Conservation (phyloP, 2,888 invertebrate genomes). For the Drosophila cognata region DNA sequence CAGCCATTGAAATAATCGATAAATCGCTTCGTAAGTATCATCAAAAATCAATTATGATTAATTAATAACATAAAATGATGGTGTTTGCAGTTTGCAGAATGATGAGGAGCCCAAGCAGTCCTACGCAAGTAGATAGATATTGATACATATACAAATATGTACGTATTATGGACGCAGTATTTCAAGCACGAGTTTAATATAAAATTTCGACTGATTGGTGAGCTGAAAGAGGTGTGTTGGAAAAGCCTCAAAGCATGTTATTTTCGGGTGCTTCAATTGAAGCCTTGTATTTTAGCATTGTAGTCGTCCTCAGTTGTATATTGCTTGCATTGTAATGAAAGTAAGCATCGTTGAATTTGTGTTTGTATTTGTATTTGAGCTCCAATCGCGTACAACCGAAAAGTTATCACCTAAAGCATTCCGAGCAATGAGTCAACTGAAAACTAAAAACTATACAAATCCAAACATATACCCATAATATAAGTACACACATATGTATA, state of each 20-base stretch:
- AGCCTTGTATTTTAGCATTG: slow-evolving; percentile 47
- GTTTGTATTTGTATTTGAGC: slow-evolving; percentile 52
- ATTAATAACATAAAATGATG: slow-evolving; percentile 10
- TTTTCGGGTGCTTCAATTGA: slow-evolving; percentile 41
- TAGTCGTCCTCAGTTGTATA: slow-evolving; percentile 47
- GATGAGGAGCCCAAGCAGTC: slow-evolving; percentile 58
- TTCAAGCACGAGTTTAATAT: slow-evolving; percentile 41
- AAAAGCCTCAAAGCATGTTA: slow-evolving; percentile 28
- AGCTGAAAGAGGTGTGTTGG: slow-evolving; percentile 37
- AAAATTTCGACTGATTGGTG: slow-evolving; percentile 48
- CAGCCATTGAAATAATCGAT: slow-evolving; percentile 57
- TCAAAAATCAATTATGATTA: slow-evolving; percentile 25
- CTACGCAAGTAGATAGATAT: slow-evolving; percentile 39
- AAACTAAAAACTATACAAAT: slow-evolving; percentile 40
- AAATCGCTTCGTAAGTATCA: slow-evolving; percentile 6
- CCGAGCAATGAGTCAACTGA: slow-evolving; percentile 78
- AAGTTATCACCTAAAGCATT: slow-evolving; percentile 78
- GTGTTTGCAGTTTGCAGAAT: slow-evolving; percentile 37
- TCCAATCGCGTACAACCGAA: slow-evolving; percentile 63
- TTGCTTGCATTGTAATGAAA: slow-evolving; percentile 59
- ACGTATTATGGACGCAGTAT: slow-evolving; percentile 4
- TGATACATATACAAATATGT: slow-evolving; percentile 12
- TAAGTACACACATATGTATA: slow-evolving; percentile 22
- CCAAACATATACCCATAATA: slow-evolving; percentile 34
- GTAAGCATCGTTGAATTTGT: slow-evolving; percentile 53